phyloP scores from a whole-genome alignment of 2,113 vertebrate species.

The Carollia perspicillata region DNA sequence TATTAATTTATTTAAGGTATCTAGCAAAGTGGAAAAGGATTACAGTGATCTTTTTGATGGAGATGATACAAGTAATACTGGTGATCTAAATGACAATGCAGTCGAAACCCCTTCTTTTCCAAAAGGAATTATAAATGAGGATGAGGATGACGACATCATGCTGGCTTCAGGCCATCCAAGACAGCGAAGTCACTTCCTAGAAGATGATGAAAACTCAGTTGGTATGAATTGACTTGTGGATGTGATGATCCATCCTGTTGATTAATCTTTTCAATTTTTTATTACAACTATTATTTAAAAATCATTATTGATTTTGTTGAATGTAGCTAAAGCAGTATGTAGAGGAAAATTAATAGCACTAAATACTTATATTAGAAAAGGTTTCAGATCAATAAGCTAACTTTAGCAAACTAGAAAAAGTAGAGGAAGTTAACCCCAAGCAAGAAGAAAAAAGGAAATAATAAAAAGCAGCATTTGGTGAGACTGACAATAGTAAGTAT shows the following conservation, averaged over 20 bases:
- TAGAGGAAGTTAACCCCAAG: neutral
- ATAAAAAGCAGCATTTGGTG: neutral
- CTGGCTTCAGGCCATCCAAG: conserved; percentile 80
- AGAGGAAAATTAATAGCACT: neutral
- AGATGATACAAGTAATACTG: conserved; percentile 82
- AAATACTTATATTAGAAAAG: neutral
- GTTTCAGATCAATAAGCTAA: neutral
- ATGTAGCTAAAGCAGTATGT: neutral
- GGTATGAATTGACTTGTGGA: conserved; percentile 82
- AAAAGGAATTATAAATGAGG: conserved; percentile 76
- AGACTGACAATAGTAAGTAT: neutral
- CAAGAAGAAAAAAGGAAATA: conserved; percentile 22
- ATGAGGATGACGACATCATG: conserved; percentile 83
- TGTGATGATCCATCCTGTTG: neutral
- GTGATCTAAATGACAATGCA: conserved; percentile 83
- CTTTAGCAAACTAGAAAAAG: neutral
- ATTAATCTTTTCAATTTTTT: conserved; percentile 43
- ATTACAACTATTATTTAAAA: neutral
- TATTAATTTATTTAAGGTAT: conserved; percentile 73
- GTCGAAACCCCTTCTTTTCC: conserved; percentile 81
- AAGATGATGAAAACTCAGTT: conserved; percentile 92
- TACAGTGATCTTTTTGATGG: conserved; percentile 93
- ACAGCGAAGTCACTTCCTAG: conserved; percentile 83
- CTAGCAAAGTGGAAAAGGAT: conserved; percentile 74
- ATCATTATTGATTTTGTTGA: neutral